phyloP scores from a whole-genome alignment of 2,888 invertebrate species.

The Sipha maydis region DNA sequence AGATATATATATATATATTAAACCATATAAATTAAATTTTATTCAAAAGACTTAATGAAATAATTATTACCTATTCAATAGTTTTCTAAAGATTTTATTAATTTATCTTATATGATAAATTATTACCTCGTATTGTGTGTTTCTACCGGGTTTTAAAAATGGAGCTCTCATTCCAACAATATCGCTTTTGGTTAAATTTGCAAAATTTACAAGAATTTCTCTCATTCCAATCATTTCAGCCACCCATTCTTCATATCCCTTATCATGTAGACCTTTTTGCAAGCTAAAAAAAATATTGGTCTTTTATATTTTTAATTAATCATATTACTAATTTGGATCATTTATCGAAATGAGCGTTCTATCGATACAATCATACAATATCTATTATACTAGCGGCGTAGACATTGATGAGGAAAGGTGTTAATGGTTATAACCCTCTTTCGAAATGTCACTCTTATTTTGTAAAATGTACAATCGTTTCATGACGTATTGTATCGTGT shows the following conservation, averaged over 20 bases:
- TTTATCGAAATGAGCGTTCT: background rate
- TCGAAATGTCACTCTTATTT: too few relatives aligned
- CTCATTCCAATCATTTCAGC: slow-evolving; percentile 95
- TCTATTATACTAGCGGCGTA: too few relatives aligned
- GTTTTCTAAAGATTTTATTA: background rate
- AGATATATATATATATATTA: too few relatives aligned
- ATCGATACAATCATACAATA: too few relatives aligned
- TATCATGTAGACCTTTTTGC: slow-evolving; percentile 87
- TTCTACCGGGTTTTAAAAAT: slow-evolving; percentile 90
- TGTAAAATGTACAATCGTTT: too few relatives aligned
- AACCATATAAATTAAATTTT: too few relatives aligned
- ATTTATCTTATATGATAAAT: slow-evolving; percentile 2
- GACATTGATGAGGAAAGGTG: too few relatives aligned
- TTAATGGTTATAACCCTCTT: too few relatives aligned
- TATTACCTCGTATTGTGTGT: slow-evolving; percentile 86
- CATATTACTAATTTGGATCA: slow-evolving; percentile 23
- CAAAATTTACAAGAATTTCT: slow-evolving; percentile 83
- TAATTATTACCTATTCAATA: too few relatives aligned
- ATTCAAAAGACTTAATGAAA: too few relatives aligned
- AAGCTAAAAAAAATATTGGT: slow-evolving; percentile 68
- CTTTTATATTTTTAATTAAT: background rate
- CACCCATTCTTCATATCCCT: slow-evolving; percentile 92
- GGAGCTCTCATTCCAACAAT: slow-evolving; percentile 89
- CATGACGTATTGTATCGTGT: too few relatives aligned
- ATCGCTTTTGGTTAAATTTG: slow-evolving; percentile 83